phyloP scores from a whole-genome alignment of 2,797 vertebrate genomes.

The Hyperoplus immaculatus region DNA sequence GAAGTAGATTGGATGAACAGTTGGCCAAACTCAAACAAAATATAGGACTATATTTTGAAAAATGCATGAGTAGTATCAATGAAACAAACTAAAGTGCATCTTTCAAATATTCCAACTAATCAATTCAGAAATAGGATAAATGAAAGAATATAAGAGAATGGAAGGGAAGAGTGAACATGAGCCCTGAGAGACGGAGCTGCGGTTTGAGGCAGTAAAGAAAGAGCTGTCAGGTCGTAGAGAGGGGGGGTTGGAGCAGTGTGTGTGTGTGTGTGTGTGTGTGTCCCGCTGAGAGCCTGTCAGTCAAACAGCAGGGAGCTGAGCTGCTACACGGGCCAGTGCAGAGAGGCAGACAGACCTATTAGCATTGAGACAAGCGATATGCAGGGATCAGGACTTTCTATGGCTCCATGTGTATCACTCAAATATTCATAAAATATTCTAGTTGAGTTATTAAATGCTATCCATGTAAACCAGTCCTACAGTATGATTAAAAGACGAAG shows the following conservation, averaged over 20 bases:
- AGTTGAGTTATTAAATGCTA: not conserved
- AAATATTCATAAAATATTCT: not conserved
- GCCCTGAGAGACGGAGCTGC: not conserved
- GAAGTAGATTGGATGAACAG: no score
- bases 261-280: constrained; percentile 67
- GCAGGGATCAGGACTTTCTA: not conserved
- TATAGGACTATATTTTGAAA: not conserved
- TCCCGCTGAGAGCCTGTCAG: constrained; percentile 87
- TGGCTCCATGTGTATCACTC: not conserved
- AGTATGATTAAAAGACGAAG: no score
- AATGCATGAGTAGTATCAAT: not conserved
- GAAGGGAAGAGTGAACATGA: constrained; percentile 1
- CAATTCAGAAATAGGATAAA: not conserved
- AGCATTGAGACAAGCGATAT: constrained; percentile 25
- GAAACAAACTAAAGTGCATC: not conserved
- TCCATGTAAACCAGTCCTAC: not conserved
- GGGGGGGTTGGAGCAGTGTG: constrained; percentile 3
- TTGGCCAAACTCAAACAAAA: not conserved
- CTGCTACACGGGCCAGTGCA: constrained; percentile 80
- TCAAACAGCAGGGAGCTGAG: constrained; percentile 86
- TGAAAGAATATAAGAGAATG: not conserved
- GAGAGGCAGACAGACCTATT: constrained; percentile 75
- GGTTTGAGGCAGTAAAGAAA: constrained; percentile 36
- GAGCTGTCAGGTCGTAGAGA: constrained; percentile 63
- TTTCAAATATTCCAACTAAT: not conserved